Conservation (phyloP, 2,113 vertebrate genomes). For the Nerophis ophidion region DNA sequence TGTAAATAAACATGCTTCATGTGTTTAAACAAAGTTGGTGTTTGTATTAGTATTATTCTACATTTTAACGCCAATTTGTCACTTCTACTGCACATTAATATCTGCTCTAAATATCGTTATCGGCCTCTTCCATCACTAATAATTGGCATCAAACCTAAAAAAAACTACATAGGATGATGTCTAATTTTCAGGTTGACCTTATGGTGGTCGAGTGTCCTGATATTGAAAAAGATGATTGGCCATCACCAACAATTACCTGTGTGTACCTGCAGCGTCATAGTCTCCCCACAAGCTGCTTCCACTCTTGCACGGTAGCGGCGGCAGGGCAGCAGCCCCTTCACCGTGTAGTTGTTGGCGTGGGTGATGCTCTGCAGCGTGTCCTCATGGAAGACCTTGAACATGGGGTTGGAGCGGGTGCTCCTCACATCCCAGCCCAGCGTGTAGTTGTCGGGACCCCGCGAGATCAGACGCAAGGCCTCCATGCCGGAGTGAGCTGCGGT, state of each 20-base stretch:
- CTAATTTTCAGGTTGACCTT: not conserved
- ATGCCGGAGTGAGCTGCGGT: conserved; percentile 53
- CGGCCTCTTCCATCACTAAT: too few relatives aligned
- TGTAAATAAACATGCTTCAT: too few relatives aligned
- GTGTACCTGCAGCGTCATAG: conserved; percentile 19
- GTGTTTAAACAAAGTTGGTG: too few relatives aligned
- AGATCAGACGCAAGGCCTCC: conserved; percentile 36
- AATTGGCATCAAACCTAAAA: too few relatives aligned
- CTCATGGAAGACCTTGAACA: conserved; percentile 58
- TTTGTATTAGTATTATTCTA: too few relatives aligned
- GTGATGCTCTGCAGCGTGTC: conserved; percentile 50
- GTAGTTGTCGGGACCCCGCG: conserved; percentile 46
- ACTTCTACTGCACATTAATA: too few relatives aligned
- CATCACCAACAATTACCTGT: conserved; percentile 43
- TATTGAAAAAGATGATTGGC: too few relatives aligned
- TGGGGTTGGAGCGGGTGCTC: conserved; percentile 45
- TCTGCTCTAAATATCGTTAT: too few relatives aligned
- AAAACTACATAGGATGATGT: not conserved
- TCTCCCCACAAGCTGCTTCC: conserved; percentile 61
- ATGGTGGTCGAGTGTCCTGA: too few relatives aligned
- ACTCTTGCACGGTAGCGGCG: conserved; percentile 41
- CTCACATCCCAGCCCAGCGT: conserved; percentile 57
- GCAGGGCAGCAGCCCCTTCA: conserved; percentile 52
- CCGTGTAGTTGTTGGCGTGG: conserved; percentile 34
- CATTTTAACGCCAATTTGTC: too few relatives aligned